Conservation (phyloP, 2,888 invertebrate species). For the Patella pellucida region DNA sequence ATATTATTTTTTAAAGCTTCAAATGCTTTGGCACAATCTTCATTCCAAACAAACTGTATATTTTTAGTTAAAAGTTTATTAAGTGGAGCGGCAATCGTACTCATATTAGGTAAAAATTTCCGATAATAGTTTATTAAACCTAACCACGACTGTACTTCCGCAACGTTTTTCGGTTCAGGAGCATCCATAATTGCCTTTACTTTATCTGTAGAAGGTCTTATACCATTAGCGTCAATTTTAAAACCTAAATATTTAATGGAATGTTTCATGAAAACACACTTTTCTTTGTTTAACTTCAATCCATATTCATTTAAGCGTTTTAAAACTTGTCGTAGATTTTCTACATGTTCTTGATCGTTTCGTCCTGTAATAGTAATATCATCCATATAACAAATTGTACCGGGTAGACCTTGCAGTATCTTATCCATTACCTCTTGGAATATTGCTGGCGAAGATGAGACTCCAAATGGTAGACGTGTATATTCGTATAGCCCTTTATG, state of each 20-base stretch:
- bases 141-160: conserved; percentile 44
- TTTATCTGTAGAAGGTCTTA: conserved; percentile 37
- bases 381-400: conserved; percentile 35
- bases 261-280: conserved; percentile 18
- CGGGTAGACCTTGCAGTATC: conserved; percentile 30
- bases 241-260: conserved; percentile 22
- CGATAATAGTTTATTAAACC: background rate
- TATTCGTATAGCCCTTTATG: conserved; percentile 38
- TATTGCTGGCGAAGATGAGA: conserved; percentile 33
- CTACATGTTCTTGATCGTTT: conserved; percentile 14
- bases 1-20: conserved; percentile 38
- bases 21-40: conserved; percentile 33
- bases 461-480: conserved; percentile 35
- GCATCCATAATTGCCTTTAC: conserved; percentile 46
- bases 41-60: conserved; percentile 34
- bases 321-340: conserved; percentile 13
- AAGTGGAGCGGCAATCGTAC: conserved; percentile 17
- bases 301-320: conserved; percentile 9
- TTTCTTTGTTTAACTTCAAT: conserved; percentile 19
- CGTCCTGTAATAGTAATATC: conserved; percentile 36
- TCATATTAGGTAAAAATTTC: conserved; percentile 18
- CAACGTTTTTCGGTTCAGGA: conserved; percentile 45
- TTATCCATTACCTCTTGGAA: conserved; percentile 43
- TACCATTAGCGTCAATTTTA: conserved; percentile 21
- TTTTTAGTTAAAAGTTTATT: conserved; percentile 30